A percentile compares a stretch with the other conserved stretches of the same genome.
phyloP scores from a whole-genome alignment of 2,888 invertebrate genomes.

The Meandrusa payeni region DNA sequence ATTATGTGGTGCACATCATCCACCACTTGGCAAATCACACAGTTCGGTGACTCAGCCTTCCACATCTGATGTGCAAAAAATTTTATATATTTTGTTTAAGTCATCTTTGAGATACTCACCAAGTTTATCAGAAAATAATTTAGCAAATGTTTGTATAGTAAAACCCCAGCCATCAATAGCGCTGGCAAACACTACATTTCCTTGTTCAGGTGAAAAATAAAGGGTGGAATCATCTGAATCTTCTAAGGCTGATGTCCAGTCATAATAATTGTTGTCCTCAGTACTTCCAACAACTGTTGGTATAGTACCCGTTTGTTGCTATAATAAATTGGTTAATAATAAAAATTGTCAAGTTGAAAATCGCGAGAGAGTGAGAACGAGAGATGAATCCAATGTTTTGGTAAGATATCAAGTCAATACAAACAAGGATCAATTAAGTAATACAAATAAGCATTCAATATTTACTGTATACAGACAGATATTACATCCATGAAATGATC shows the following conservation, averaged over 20 bases:
- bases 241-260: constrained; percentile 91
- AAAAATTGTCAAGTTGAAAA: no score
- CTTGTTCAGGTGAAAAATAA: constrained; percentile 96
- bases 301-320: background rate
- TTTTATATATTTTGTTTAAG: constrained; percentile 1
- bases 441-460: no score
- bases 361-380: no score
- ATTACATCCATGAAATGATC: no score
- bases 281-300: constrained; percentile 35
- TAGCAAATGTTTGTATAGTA: constrained; percentile 90
- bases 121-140: constrained; percentile 86
- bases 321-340: constrained; percentile 1
- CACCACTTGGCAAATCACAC: no score
- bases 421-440: no score
- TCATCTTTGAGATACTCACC: constrained; percentile 46
- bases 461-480: no score
- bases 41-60: no score
- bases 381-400: no score
- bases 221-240: constrained; percentile 91
- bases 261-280: constrained; percentile 73
- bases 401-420: no score
- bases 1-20: no score
- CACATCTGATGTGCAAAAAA: no score
- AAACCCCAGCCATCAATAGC: constrained; percentile 96
- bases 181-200: constrained; percentile 98